A percentile compares a stretch with the other conserved stretches of the same genome.
Conservation (phyloP, 2,113 vertebrate genomes). For the Paramormyrops kingsleyae region DNA sequence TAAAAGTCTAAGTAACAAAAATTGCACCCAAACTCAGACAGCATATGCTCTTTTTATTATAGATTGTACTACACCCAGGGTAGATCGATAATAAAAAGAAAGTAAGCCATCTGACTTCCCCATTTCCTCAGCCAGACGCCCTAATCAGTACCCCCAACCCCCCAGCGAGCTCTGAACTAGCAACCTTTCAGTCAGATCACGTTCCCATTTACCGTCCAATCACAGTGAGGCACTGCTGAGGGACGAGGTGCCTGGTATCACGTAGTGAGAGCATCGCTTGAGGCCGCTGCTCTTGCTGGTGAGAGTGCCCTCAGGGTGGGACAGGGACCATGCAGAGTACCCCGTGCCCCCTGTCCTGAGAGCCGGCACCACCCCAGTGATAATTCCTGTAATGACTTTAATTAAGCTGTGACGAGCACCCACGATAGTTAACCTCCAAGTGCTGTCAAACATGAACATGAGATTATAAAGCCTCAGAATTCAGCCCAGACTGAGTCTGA, state of each 20-base stretch:
- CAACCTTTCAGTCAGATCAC: neutral
- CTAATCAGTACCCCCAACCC: neutral
- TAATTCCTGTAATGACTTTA: neutral
- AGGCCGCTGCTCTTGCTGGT: neutral
- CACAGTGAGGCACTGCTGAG: neutral
- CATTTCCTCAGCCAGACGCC: neutral
- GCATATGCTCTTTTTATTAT: neutral
- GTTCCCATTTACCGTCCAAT: neutral
- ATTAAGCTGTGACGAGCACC: neutral
- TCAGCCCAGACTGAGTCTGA: neutral
- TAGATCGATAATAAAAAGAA: neutral
- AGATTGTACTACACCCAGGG: neutral
- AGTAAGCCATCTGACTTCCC: neutral
- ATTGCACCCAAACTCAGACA: neutral
- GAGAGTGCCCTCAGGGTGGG: neutral
- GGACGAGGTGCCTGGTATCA: neutral
- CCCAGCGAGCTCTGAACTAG: neutral
- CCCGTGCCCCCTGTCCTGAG: neutral
- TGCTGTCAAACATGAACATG: neutral
- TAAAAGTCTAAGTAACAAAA: neutral
- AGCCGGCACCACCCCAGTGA: neutral
- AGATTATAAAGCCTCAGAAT: neutral
- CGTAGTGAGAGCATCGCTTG: neutral
- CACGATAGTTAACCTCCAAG: neutral
- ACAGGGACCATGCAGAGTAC: neutral